A percentile compares a stretch with the other conserved stretches of the same genome.
Evolutionary conservation across 2,797 vertebrate species (phyloP).

Genomic region (Cyprinodon diabolis): DNA sequence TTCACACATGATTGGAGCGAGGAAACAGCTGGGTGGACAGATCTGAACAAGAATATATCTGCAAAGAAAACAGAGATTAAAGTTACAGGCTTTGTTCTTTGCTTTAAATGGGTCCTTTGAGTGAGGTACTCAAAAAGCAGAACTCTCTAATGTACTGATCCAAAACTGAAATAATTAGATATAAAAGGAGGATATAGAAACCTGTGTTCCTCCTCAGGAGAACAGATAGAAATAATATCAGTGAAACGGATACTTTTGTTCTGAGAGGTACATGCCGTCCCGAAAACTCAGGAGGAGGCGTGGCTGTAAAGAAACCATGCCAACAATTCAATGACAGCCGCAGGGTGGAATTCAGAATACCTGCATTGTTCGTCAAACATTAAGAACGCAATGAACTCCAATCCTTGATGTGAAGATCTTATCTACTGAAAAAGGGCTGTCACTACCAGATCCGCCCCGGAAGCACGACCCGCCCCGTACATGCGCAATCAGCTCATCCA

Average conservation of each 20-base stretch:
- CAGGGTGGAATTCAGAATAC: neutral
- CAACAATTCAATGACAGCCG: neutral
- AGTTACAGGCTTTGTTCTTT: neutral
- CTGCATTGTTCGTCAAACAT: neutral
- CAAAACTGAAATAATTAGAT: neutral
- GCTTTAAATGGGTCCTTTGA: slow-evolving; percentile 48
- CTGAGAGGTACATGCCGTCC: neutral
- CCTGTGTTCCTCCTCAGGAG: no score
- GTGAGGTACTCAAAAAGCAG: slow-evolving; percentile 5
- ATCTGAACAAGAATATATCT: slow-evolving; percentile 16
- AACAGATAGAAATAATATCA: neutral
- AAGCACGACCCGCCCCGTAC: no score
- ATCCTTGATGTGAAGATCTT: neutral
- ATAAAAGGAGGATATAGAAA: neutral
- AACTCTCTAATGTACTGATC: no score
- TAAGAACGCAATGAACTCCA: neutral
- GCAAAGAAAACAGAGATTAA: slow-evolving; percentile 18
- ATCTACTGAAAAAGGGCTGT: no score
- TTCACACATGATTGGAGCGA: slow-evolving; percentile 63
- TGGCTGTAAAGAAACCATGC: neutral
- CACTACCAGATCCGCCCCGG: no score
- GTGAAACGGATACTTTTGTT: neutral
- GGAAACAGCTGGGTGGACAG: slow-evolving; percentile 6
- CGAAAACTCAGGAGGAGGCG: neutral
- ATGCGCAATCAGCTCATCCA: no score